Evolutionary conservation across 2,797 vertebrate species (phyloP).

Genomic region (Melanotaenia trifasciata): DNA sequence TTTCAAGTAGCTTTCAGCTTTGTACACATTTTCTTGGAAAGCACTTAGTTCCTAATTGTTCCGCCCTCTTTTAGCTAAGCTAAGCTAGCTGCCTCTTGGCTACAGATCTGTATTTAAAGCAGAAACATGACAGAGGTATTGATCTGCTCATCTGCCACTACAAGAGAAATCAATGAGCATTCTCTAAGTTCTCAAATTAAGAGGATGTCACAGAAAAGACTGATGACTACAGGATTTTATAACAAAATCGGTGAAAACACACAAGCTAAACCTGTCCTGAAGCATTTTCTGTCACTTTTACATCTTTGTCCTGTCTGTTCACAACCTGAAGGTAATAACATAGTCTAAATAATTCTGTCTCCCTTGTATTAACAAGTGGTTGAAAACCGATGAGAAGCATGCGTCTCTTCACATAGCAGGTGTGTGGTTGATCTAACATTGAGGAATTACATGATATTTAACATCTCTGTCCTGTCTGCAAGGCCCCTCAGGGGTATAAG

Average conservation of each 20-base stretch:
- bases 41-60: not conserved
- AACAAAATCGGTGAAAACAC: constrained; percentile 11
- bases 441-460: constrained; percentile 50
- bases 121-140: not conserved
- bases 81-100: not conserved
- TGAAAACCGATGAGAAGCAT: constrained; percentile 1
- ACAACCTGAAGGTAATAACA: not conserved
- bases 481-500: constrained; percentile 37
- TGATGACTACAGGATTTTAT: not conserved
- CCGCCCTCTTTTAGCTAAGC: not conserved
- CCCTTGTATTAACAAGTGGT: not conserved
- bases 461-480: constrained; percentile 50
- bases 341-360: constrained; percentile 7
- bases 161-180: not conserved
- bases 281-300: constrained; percentile 26
- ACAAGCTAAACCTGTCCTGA: constrained; percentile 17
- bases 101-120: not conserved
- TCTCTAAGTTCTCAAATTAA: not conserved
- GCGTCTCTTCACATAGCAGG: constrained; percentile 42
- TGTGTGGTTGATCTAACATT: constrained; percentile 40
- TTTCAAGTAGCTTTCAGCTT: too few relatives aligned
- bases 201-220: constrained; percentile 14
- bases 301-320: constrained; percentile 19
- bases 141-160: not conserved
- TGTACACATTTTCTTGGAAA: not conserved